Conservation (phyloP, 1,140 invertebrate genomes). For the Bombus confusus region DNA sequence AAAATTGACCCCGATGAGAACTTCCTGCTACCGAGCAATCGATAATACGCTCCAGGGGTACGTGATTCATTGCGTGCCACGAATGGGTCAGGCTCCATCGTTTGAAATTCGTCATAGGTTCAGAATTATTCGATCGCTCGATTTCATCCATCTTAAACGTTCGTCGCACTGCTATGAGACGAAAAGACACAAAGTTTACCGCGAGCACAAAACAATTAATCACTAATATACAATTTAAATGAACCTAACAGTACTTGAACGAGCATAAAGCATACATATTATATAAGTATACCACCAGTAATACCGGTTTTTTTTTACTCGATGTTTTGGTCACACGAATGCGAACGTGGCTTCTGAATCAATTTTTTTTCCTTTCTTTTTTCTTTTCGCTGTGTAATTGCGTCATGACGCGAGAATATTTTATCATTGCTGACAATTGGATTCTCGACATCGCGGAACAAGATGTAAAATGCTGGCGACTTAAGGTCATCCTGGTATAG, state of each 20-base stretch:
- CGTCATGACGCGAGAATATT: slow-evolving; percentile 14
- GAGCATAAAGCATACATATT: not conserved
- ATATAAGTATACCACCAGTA: not conserved
- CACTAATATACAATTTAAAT: not conserved
- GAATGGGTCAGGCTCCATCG: not conserved
- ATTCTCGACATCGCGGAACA: not conserved
- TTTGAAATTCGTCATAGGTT: not conserved
- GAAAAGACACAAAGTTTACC: not conserved
- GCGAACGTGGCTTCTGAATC: not conserved
- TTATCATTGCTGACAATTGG: slow-evolving; percentile 4
- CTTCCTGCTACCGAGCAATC: slow-evolving; percentile 7
- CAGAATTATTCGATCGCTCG: not conserved
- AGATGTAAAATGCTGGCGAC: not conserved
- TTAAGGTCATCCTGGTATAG: not conserved
- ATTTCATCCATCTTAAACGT: not conserved
- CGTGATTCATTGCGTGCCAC: slow-evolving; percentile 24
- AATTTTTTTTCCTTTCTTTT: not conserved
- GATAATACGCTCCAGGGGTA: slow-evolving; percentile 20
- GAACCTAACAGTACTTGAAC: not conserved
- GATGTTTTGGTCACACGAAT: not conserved
- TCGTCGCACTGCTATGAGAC: too few relatives aligned
- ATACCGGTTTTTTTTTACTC: slow-evolving; percentile 7
- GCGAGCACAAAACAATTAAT: not conserved
- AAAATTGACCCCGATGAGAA: slow-evolving; percentile 10
- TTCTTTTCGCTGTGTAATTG: not conserved